Base-by-base conservation (phyloP, 2,113 vertebrate genomes). In the Ageneiosus marmoratus region DNA sequence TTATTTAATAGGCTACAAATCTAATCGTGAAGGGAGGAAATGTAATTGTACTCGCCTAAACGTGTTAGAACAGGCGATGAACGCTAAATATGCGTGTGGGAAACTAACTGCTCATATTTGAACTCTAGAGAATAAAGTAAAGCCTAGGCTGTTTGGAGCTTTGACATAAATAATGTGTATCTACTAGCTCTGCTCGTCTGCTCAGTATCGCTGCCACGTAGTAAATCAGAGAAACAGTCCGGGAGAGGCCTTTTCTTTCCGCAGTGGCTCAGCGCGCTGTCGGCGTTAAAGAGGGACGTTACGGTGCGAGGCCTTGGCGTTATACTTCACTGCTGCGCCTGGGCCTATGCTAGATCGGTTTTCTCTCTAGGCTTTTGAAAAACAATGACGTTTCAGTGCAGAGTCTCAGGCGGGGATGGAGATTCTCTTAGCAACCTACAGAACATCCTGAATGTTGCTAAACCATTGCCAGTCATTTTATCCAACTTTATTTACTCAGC, bases 171-270 rank as follows among this genome's bases (percentile, higher is more conserved):
- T 72, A 50, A 63, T 76, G 69, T 41, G 51, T 76, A 22, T 16
- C 46, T 75, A 70, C 76, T 67, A 79, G 48, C 56, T 76, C 63
- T 78, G 58, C 77, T 56, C 56, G 60, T 82, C 67, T 56, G 79
- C 63, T 74, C 67, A 75, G 76, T 79, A 60, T 80, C 77, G 67
- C 81, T 76, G 77, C 85, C 77, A 86, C 77, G 69, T 83, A 79
- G 77, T 86, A 83, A 86, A 86, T 86, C 70, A 80, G 81, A 50
- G 32, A 32, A 55, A 11, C 51, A 22, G 51, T 53, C 29, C 18
- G 27, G 50, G 20, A 37, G 12, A 18, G 22, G 48, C 46, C 63
- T 11, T 51, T 32, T n/a, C 15, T 56, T 55, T 27, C 58, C 63
- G 50, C 5, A 29, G 48, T 32, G 76, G 46, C 15, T 81, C 50